Evolutionary conservation across 2,888 invertebrate species (phyloP).

Genomic region (Ormyrus nitidulus): DNA sequence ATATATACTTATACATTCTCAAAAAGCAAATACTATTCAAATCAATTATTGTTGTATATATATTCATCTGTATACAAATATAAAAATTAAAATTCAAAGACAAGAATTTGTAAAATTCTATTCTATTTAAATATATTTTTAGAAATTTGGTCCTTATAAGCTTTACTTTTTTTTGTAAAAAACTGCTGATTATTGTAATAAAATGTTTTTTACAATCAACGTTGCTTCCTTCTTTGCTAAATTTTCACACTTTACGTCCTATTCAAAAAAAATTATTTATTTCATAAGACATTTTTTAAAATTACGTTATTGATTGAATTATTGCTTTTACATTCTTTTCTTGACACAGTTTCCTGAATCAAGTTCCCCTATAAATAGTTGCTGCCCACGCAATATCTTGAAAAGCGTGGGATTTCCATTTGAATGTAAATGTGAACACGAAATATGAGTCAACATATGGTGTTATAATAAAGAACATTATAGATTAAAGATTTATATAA

Average conservation of each 20-base stretch:
- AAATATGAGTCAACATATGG: background rate
- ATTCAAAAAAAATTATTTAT: background rate
- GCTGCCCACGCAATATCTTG: background rate
- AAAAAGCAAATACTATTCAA: constrained; percentile 1
- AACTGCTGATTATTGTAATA: no score
- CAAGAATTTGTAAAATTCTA: no score
- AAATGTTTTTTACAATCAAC: no score
- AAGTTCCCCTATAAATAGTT: no score
- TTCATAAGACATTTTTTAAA: background rate
- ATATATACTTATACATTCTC: background rate
- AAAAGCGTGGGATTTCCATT: constrained; percentile 11
- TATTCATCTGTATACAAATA: background rate
- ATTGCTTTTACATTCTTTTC: no score
- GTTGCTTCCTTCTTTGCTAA: no score
- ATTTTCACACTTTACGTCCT: no score
- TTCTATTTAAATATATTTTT: no score
- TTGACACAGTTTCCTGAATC: no score
- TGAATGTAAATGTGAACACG: background rate
- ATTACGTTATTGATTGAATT: no score
- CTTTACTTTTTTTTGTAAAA: no score
- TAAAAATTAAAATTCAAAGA: background rate
- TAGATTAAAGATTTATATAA: constrained; percentile 12
- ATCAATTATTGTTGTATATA: constrained; percentile 10
- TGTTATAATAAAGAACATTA: background rate
- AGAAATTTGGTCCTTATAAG: no score